Evolutionary conservation across 2,797 vertebrate species (phyloP).

Genomic region (Somateria mollissima): DNA sequence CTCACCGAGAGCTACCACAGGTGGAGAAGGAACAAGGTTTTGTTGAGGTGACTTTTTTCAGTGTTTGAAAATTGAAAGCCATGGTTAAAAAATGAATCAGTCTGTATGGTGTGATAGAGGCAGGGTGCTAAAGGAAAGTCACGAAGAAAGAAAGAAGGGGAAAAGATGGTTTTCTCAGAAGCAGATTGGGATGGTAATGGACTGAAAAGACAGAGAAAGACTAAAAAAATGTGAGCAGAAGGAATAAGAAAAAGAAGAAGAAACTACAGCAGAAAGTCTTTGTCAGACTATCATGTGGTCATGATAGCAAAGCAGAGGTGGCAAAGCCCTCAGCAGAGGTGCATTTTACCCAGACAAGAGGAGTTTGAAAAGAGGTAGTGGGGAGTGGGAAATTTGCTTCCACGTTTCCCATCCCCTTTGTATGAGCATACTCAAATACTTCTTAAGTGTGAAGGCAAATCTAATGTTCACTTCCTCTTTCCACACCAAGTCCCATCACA

Average conservation of each 20-base stretch:
- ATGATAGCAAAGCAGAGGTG: not conserved
- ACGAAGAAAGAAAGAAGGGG: not conserved
- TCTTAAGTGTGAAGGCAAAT: not conserved
- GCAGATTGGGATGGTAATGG: not conserved
- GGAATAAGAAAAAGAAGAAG: not conserved
- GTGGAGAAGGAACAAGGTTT: not conserved
- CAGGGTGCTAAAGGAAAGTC: not conserved
- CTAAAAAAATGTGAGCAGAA: not conserved
- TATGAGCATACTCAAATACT: not conserved
- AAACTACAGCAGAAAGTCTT: not conserved
- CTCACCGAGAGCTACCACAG: not conserved
- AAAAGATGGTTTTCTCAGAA: not conserved
- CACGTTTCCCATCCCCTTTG: not conserved
- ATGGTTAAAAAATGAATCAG: not conserved
- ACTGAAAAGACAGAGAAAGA: not conserved
- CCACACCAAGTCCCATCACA: not conserved
- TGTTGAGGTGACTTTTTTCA: not conserved
- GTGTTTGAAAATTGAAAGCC: not conserved
- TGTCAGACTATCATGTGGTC: not conserved
- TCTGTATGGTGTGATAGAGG: not conserved
- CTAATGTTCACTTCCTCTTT: not conserved
- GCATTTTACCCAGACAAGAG: rapidly evolving
- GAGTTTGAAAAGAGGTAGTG: not conserved
- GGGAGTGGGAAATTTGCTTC: rapidly evolving
- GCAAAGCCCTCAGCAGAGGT: not conserved